Evolutionary conservation across 2,888 invertebrate species (phyloP).

Genomic region (Spicauda simplicius): DNA sequence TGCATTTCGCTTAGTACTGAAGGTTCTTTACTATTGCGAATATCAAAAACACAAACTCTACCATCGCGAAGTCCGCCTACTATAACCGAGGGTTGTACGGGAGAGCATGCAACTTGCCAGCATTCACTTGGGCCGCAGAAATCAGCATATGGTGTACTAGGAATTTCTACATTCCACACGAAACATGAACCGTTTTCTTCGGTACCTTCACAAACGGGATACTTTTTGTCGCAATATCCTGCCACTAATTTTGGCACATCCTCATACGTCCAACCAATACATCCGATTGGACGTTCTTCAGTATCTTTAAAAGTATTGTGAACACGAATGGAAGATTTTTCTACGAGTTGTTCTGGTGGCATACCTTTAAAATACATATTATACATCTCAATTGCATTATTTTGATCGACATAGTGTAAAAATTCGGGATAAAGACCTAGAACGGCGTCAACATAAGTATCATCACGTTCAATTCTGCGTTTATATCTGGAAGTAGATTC

Average conservation of each 20-base stretch:
- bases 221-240: slow-evolving; percentile 79
- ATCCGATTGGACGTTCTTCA: slow-evolving; percentile 71
- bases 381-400: slow-evolving; percentile 91
- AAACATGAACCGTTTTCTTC: slow-evolving; percentile 81
- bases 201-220: slow-evolving; percentile 44
- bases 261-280: slow-evolving; percentile 88
- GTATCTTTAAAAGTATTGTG: slow-evolving; percentile 87
- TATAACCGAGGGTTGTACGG: slow-evolving; percentile 50
- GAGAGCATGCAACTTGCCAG: slow-evolving; percentile 61
- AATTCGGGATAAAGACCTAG: slow-evolving; percentile 78
- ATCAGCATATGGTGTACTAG: slow-evolving; percentile 46
- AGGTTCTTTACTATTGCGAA: slow-evolving; percentile 89
- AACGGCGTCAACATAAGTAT: slow-evolving; percentile 87
- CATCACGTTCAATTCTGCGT: slow-evolving; percentile 91
- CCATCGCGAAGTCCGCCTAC: slow-evolving; percentile 62
- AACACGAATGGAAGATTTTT: slow-evolving; percentile 79
- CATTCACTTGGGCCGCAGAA: slow-evolving; percentile 56
- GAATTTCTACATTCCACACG: slow-evolving; percentile 86
- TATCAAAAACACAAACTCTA: slow-evolving; percentile 87
- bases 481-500: slow-evolving; percentile 88
- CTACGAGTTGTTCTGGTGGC: slow-evolving; percentile 68
- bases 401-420: slow-evolving; percentile 87
- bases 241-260: slow-evolving; percentile 85
- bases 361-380: slow-evolving; percentile 88
- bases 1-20: slow-evolving; percentile 85